Base-by-base conservation (phyloP, 37 sponge, comb jelly and placozoan species). In the Halisarca cf. caerulea region DNA sequence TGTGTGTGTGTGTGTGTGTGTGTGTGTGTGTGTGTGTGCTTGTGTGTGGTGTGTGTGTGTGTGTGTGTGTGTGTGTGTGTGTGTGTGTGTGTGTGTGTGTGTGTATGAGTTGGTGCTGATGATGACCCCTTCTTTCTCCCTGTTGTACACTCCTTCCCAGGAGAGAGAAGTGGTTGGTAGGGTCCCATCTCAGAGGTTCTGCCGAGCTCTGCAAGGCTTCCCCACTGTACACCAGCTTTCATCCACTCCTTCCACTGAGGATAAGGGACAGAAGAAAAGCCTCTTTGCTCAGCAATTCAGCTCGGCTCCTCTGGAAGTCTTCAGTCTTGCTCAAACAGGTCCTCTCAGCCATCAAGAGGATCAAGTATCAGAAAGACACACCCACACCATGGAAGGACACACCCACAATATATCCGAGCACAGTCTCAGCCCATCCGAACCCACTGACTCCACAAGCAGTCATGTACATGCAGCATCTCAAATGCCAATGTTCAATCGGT, bases 211-310 rank as follows among this genome's bases (percentile, higher is more conserved):
- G 35, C 69, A 34, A 68, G 69, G 69, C 17, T 68, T 68, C 69
- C 69, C 69, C 2, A 32, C 69, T 18, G 30, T 30, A 32, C 0
- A 30, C 2, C 35, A 68, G 30, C 35, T 68, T 14, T 6, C 9
- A 11, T 47, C 51, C 6, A 14, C 9, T 11, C 11, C 51, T 6
- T 11, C 51, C 11, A 34, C 69, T 4, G 30, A 0, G 34, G 34
- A 33, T 17, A 30, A 34, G 69, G 42, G 51, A 60, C 53, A 78
- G 72, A 83, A 86, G 72, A 89, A 92, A 70, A 90, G 91, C 18
- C 62, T 93, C 41, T 93, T 93, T 84, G 90, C 91, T 77, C 82
- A 78, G 70, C 88, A 87, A 41, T 84, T 87, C 53, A 85, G 89
- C 18, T 35, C 41, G 14, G 73, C 70, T 17, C 54, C 60, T 3